Evolutionary conservation across 2,888 invertebrate species (phyloP).

Genomic region (Athripsodes cinereus): DNA sequence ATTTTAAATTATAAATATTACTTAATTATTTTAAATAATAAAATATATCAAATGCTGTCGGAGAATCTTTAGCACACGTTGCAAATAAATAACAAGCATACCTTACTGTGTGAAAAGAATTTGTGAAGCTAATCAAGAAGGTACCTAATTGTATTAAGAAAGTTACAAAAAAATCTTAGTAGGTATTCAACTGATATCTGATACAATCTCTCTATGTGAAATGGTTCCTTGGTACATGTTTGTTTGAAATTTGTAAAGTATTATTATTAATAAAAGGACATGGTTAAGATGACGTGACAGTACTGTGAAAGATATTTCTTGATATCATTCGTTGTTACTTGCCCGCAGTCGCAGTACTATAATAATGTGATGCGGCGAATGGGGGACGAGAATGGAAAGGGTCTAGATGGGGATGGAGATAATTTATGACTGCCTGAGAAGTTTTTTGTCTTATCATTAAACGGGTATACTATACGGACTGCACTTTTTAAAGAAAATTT

Average conservation of each 20-base stretch:
- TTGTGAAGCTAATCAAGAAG: too few species aligned
- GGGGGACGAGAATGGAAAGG: not conserved
- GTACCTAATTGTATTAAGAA: too few species aligned
- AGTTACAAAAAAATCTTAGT: too few species aligned
- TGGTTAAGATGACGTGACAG: not conserved
- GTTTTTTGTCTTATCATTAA: constrained; percentile 2
- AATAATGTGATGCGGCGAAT: not conserved
- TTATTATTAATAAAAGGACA: constrained; percentile 1
- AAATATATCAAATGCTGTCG: too few species aligned
- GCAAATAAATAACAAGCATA: too few species aligned
- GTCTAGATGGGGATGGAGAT: not conserved
- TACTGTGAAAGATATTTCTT: not conserved
- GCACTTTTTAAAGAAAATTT: not conserved
- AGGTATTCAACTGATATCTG: too few species aligned
- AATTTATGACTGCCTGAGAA: not conserved
- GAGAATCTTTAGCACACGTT: too few species aligned
- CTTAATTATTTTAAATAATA: too few species aligned
- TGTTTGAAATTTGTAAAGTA: not conserved
- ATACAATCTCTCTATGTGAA: too few species aligned
- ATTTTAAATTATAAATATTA: too few species aligned
- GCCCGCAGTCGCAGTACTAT: not conserved
- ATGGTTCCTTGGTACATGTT: too few species aligned
- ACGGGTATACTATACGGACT: not conserved
- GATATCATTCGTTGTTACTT: not conserved
- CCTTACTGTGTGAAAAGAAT: too few species aligned